Evolutionary conservation across 2,888 invertebrate genomes (phyloP).

Genomic region (Drosophila longiperda): DNA sequence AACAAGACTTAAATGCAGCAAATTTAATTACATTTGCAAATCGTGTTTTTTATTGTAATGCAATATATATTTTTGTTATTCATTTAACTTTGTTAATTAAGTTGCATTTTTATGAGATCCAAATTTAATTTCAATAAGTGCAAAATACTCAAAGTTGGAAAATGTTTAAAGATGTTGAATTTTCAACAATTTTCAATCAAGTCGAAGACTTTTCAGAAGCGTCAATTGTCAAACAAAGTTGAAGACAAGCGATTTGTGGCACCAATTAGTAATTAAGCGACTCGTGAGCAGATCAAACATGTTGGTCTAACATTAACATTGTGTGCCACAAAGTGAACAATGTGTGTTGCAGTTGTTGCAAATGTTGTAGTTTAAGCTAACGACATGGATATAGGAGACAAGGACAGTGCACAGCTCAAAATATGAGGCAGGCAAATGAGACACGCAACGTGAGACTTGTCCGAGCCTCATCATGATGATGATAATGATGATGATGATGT

Average conservation of each 20-base stretch:
- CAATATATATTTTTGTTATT: background rate
- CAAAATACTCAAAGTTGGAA: background rate
- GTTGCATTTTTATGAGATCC: background rate
- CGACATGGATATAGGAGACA: conserved; percentile 24
- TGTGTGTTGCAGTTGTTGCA: conserved; percentile 8
- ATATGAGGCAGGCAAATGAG: conserved; percentile 29
- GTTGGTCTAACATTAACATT: conserved; percentile 6
- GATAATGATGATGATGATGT: background rate
- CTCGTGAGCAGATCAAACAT: conserved; percentile 5
- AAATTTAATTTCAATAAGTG: background rate
- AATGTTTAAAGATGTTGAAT: no score
- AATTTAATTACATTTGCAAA: background rate
- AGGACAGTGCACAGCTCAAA: conserved; percentile 16
- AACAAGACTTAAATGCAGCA: background rate
- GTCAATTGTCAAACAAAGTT: conserved; percentile 18
- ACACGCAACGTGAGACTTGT: background rate
- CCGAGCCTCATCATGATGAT: background rate
- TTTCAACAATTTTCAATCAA: background rate
- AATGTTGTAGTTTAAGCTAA: conserved; percentile 16
- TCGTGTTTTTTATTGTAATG: background rate
- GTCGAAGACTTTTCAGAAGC: conserved; percentile 35
- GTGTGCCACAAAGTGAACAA: conserved; percentile 21
- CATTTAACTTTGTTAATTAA: background rate
- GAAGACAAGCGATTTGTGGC: conserved; percentile 42
- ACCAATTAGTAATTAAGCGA: conserved; percentile 53